phyloP scores from a whole-genome alignment of 2,888 invertebrate species.

The Caprella mutica region DNA sequence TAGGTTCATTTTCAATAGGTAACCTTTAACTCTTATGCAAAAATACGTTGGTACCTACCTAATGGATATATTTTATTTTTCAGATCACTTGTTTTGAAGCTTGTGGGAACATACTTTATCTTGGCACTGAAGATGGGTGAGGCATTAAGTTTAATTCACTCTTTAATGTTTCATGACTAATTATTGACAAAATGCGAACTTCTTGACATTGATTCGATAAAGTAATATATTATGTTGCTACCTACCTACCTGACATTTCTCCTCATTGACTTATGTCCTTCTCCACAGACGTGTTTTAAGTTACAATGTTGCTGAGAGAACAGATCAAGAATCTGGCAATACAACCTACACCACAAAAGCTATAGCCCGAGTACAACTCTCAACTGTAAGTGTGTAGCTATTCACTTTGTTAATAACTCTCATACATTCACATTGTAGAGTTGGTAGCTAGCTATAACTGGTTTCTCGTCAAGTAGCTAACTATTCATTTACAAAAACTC shows the following conservation, averaged over 20 bases:
- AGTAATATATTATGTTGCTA: neutral
- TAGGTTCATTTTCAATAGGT: no score
- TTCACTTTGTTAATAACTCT: no score
- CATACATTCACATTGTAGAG: no score
- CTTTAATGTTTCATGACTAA: no score
- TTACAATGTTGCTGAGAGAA: conserved; percentile 7
- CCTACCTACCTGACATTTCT: neutral
- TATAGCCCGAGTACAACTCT: neutral
- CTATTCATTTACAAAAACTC: no score
- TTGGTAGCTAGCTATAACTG: no score
- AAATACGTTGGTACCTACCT: neutral
- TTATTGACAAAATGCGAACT: no score
- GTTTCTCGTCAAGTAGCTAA: no score
- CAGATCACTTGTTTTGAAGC: conserved; percentile 31
- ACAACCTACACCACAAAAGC: conserved; percentile 1
- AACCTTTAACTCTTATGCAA: neutral
- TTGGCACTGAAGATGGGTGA: conserved; percentile 31
- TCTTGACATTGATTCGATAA: no score
- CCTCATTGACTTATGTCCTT: neutral
- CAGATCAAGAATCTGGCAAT: neutral
- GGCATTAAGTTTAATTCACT: neutral
- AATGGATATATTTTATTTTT: conserved; percentile 1
- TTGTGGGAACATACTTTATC: conserved; percentile 29
- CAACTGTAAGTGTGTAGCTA: neutral
- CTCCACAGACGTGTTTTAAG: neutral